Evolutionary conservation across 2,888 invertebrate genomes (phyloP).

Genomic region (Epinotia brunnichana): DNA sequence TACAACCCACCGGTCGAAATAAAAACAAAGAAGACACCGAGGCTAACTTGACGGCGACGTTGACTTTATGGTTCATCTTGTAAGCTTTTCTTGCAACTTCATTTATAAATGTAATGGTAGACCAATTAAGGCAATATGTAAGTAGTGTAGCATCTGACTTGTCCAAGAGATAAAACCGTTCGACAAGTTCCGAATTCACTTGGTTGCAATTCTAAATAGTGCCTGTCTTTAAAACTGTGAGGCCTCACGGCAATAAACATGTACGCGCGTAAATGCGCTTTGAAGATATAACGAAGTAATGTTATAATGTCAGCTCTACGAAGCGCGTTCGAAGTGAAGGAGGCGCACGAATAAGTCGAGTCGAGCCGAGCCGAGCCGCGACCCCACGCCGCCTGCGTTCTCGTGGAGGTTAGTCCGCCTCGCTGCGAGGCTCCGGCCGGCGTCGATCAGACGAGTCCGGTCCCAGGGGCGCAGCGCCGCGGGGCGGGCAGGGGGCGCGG

Average conservation of each 20-base stretch:
- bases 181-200: neutral
- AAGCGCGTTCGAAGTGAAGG: constrained; percentile 69
- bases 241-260: constrained; percentile 56
- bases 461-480: constrained; percentile 50
- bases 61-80: constrained; percentile 19
- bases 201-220: neutral
- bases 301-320: constrained; percentile 61
- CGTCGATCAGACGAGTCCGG: constrained; percentile 75
- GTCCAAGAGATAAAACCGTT: neutral
- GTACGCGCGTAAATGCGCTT: constrained; percentile 70
- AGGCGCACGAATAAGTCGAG: constrained; percentile 58
- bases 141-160: neutral
- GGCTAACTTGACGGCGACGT: constrained; percentile 32
- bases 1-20: constrained; percentile 54
- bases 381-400: constrained; percentile 76
- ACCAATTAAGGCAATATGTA: neutral
- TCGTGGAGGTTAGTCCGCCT: constrained; percentile 71
- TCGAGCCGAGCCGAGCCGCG: constrained; percentile 62
- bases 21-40: constrained; percentile 54
- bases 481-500: constrained; percentile 48
- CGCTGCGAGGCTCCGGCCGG: constrained; percentile 74
- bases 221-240: neutral
- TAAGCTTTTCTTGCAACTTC: neutral
- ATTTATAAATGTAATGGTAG: neutral
- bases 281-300: constrained; percentile 70